Percentiles rank a stretch among this genome's conserved stretches.
Evolutionary conservation across 2,113 vertebrate genomes (phyloP).

Genomic region (Megaptera novaeangliae): DNA sequence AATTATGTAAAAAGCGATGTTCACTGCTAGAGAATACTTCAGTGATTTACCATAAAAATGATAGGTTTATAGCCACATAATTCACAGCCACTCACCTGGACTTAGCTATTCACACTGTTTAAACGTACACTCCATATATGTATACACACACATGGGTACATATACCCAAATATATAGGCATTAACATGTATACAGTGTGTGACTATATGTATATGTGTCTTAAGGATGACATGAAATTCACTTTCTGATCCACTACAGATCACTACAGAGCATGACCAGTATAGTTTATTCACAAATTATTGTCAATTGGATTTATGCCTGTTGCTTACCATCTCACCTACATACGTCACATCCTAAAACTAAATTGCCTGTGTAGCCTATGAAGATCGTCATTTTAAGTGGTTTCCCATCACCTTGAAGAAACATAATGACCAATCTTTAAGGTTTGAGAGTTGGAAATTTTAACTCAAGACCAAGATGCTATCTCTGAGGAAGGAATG

Average conservation of each 20-base stretch:
- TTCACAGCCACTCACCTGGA: background rate
- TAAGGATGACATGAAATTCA: background rate
- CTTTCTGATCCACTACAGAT: background rate
- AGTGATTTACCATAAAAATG: background rate
- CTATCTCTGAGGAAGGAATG: background rate
- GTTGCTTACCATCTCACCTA: background rate
- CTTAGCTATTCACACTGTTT: background rate
- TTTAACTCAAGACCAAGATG: background rate
- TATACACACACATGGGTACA: background rate
- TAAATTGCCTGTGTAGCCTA: accelerated
- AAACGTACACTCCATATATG: background rate
- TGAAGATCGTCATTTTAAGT: accelerated
- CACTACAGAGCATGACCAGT: background rate
- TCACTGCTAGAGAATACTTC: background rate
- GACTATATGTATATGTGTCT: background rate
- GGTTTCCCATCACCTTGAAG: background rate
- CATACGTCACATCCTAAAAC: background rate
- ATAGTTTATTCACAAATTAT: background rate
- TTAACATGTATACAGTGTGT: background rate
- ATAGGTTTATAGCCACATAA: background rate
- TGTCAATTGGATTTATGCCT: background rate
- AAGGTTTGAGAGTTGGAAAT: background rate
- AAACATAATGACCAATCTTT: background rate
- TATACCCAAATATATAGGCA: background rate
- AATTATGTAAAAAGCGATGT: background rate